Base-by-base conservation (phyloP, 2,113 vertebrate species). In the Pungitius pungitius region DNA sequence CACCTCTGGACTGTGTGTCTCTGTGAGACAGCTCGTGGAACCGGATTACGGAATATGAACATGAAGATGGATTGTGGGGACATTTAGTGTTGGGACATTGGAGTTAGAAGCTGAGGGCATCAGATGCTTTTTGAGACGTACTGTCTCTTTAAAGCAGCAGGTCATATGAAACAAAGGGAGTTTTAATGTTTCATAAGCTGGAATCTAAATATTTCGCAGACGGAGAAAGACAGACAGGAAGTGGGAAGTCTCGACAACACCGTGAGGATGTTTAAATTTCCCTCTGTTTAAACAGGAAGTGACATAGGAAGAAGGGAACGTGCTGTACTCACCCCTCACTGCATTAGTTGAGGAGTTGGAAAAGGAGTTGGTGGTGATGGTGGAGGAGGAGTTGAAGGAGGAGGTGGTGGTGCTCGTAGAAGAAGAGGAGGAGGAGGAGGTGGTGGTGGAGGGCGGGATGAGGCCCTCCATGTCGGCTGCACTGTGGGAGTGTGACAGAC, bases 381-480 rank as follows among this genome's bases (percentile, higher is more conserved):
- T 35, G 54, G 80, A 79, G n/a, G 88, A n/a, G n/a, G n/a, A 78
- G 77, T 52, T 81, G 64, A 94, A 88, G 40, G 96, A 65, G 56
- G 82, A 61, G 39, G 80, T 75, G 79, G 85, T 56, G 65, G 80
- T 82, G 77, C 49, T 75, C 7, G 82, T 76, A 1, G 87, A 78
- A 0, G 88, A 68, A 35, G 81, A 69, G 65, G 62, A 68, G 73
- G 83, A 82, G 27, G 81, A 69, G 65, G 62, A 68, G 73, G 83
- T 81, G 27, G 86, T 69, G 77, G 86, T 87, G 64, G 82, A 83
- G 0, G 87, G 49, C 0, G 86, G 95, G 86, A 96, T 93, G 83
- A 99, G 96, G 73, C 96, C 96, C 84, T 99, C 98, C 97, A 99
- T 99, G 92, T 99, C 97, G 74, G 97, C 94, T 0, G 97, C 97